Conservation (phyloP, 2,797 vertebrate species). For the Spatula clypeata region DNA sequence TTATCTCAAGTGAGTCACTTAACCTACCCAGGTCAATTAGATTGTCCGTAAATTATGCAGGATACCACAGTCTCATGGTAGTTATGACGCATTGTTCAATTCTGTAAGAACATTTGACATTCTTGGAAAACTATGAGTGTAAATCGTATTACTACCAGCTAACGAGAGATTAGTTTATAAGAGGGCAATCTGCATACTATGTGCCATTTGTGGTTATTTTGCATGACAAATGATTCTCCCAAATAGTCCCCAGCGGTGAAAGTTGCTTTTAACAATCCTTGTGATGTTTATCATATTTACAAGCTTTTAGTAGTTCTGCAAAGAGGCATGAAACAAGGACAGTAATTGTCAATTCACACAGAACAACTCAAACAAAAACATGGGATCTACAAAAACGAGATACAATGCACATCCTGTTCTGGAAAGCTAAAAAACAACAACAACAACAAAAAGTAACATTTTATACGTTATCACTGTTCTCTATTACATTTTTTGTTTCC, state of each 20-base stretch:
- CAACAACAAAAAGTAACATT: neutral
- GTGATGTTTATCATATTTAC: neutral
- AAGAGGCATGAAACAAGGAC: neutral
- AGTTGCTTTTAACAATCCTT: neutral
- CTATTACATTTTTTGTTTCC: neutral
- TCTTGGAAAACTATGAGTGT: neutral
- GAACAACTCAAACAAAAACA: neutral
- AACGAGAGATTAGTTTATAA: neutral
- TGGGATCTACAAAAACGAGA: neutral
- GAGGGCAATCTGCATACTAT: neutral
- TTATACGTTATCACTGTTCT: neutral
- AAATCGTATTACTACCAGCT: neutral
- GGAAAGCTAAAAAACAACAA: neutral
- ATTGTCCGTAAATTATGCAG: neutral
- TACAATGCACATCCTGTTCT: neutral
- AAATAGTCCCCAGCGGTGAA: neutral
- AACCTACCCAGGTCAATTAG: neutral
- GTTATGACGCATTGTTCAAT: neutral
- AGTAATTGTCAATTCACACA: neutral
- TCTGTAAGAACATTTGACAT: neutral
- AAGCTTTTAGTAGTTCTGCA: neutral
- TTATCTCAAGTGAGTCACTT: slow-evolving; percentile 36
- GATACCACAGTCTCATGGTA: neutral
- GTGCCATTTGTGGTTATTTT: neutral
- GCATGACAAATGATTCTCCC: neutral